Conservation (phyloP, 1,140 invertebrate species). For the Colletes gigas region DNA sequence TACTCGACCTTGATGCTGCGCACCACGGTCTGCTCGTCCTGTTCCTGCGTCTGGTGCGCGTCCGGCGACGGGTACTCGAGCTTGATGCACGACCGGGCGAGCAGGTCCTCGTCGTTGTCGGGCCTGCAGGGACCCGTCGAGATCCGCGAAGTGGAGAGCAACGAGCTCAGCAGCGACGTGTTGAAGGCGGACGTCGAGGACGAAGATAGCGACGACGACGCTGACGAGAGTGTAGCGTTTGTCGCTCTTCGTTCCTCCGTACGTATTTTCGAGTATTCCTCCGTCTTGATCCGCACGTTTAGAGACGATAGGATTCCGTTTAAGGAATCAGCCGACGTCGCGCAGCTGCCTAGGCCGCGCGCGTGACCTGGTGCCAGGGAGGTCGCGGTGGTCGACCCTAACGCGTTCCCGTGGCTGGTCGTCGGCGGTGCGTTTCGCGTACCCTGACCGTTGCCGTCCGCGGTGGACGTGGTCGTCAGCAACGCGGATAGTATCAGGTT, state of each 20-base stretch:
- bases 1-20: conserved; percentile 64
- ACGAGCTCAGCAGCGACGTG: conserved; percentile 69
- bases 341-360: conserved; percentile 11
- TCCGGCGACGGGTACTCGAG: conserved; percentile 53
- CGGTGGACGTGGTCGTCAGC: conserved; percentile 21
- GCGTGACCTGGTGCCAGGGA: conserved; percentile 16
- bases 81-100: conserved; percentile 56
- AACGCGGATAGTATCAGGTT: conserved; percentile 16
- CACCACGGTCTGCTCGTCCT: conserved; percentile 1
- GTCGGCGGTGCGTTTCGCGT: conserved; percentile 5
- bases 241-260: conserved; percentile 50
- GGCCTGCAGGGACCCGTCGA: conserved; percentile 8
- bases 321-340: conserved; percentile 63
- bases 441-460: conserved; percentile 39
- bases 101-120: conserved; percentile 50
- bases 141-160: conserved; percentile 67
- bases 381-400: conserved; percentile 50
- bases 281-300: conserved; percentile 69
- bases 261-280: conserved; percentile 58
- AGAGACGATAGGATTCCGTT: conserved; percentile 70
- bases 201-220: conserved; percentile 48
- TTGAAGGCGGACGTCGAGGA: conserved; percentile 60
- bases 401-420: not conserved
- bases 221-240: conserved; percentile 20
- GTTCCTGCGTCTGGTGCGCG: conserved; percentile 11